phyloP scores from a whole-genome alignment of 1,140 invertebrate genomes.

The Drosophila gunungcola region DNA sequence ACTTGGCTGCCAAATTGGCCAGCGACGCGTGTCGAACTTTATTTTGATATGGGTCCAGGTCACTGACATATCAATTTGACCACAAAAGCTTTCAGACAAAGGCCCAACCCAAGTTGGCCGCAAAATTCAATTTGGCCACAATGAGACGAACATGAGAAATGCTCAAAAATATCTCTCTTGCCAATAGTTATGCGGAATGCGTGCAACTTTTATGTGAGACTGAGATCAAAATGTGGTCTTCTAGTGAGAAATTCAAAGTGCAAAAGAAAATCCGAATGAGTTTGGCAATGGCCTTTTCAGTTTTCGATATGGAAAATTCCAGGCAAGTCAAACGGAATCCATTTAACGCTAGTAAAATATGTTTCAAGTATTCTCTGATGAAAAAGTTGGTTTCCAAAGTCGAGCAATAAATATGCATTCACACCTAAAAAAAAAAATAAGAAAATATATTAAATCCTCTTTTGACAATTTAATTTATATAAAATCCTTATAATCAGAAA shows the following conservation, averaged over 20 bases:
- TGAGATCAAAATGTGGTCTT: conserved; percentile 45
- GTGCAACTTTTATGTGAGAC: conserved; percentile 36
- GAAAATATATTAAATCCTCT: too few species aligned
- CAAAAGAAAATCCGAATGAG: conserved; percentile 31
- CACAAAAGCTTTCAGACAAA: conserved; percentile 53
- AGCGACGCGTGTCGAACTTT: conserved; percentile 45
- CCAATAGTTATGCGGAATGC: conserved; percentile 46
- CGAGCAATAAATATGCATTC: conserved; percentile 14
- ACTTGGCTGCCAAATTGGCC: conserved; percentile 1
- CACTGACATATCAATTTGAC: conserved; percentile 58
- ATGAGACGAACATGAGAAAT: conserved; percentile 39
- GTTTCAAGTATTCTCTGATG: conserved; percentile 40
- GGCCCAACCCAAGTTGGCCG: conserved; percentile 33
- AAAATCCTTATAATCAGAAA: too few species aligned
- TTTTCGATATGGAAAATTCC: conserved; percentile 40
- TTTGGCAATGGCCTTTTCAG: conserved; percentile 18
- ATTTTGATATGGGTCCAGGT: conserved; percentile 49
- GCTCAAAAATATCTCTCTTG: conserved; percentile 34
- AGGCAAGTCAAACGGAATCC: conserved; percentile 7
- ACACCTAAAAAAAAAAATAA: background rate
- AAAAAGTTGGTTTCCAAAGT: conserved; percentile 15
- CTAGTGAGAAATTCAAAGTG: conserved; percentile 36
- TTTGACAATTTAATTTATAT: too few species aligned
- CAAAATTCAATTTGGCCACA: conserved; percentile 46
- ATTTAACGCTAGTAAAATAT: conserved; percentile 45